phyloP scores from a whole-genome alignment of 1,140 invertebrate genomes.

The Aplysia californica region DNA sequence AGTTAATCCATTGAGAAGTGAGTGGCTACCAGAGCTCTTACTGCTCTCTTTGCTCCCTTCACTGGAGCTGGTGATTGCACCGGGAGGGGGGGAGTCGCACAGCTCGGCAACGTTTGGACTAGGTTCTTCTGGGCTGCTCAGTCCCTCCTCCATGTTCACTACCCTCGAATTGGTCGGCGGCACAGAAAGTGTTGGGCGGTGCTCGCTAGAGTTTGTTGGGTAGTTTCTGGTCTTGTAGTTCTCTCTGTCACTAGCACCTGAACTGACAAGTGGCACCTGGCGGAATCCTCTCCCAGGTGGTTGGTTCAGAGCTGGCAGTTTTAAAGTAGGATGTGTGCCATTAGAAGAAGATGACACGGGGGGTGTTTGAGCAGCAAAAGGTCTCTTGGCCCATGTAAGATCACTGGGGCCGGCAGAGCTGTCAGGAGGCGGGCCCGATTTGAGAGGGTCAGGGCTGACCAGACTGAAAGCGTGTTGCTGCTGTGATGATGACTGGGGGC shows the following conservation, averaged over 20 bases:
- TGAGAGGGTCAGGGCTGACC: neutral
- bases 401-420: neutral
- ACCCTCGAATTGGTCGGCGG: neutral
- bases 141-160: neutral
- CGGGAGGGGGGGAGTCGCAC: neutral
- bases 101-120: neutral
- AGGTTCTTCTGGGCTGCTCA: slow-evolving; percentile 5
- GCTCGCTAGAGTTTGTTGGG: neutral
- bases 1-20: slow-evolving; percentile 18
- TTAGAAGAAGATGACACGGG: neutral
- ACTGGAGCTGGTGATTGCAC: slow-evolving; percentile 26
- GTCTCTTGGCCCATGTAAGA: neutral
- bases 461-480: neutral
- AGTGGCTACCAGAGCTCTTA: slow-evolving; percentile 16
- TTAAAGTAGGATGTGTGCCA: neutral
- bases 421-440: neutral
- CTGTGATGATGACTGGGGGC: neutral
- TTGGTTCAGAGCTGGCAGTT: slow-evolving; percentile 13
- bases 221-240: neutral
- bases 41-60: slow-evolving; percentile 27
- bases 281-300: slow-evolving; percentile 7
- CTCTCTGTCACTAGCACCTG: neutral
- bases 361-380: neutral
- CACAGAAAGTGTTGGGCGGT: neutral
- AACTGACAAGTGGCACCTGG: neutral